Evolutionary conservation across 2,797 vertebrate species (phyloP), one percentile per base, ranked within the genome.

Genomic region (Melanotaenia pygmaea): DNA sequence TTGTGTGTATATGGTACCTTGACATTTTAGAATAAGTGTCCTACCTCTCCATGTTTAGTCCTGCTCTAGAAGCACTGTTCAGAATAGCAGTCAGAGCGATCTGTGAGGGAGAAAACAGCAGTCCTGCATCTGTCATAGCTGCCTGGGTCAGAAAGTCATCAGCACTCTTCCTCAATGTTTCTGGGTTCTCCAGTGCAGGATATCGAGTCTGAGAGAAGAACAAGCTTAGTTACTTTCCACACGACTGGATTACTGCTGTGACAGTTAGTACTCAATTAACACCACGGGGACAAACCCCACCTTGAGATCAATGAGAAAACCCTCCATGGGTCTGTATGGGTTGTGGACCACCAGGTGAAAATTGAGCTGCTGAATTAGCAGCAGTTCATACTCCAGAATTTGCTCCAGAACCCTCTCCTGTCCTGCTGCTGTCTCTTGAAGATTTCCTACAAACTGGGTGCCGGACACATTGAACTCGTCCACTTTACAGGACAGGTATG

Each of bases 381-480:
- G 94, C 10, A 99, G 93, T 83, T 99, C 98, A 72, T 95, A 97
- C 71, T 98, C 98, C 74, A 99, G 89, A 85, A 99, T 98, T 82
- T 99, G 98, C 81, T 99, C 96, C 53, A 97, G 92, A 22, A 94
- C 89, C 61, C 94, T 94, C 71, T 98, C 97, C 82, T 97, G 97
- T 50, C 95, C 96, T 0, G 94, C 80, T 7, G 95, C 93, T 24
- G 92, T 97, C 79, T 95, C 94, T 82, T 98, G 97, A 62, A 99
- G 95, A 79, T 99, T 99, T 62, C 95, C 96, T 74, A 98, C 97
- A 84, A 99, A 99, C 80, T 99, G 98, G 56, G 90, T 88, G 85
- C 97, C 96, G 82, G 98, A 99, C 7, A 99, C 98, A n/a, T 99
- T 99, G 90, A 99, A 99, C 91, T 99, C 97, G 53, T 99, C 98